Conservation (phyloP, 2,888 invertebrate genomes). For the Maniola hyperantus region DNA sequence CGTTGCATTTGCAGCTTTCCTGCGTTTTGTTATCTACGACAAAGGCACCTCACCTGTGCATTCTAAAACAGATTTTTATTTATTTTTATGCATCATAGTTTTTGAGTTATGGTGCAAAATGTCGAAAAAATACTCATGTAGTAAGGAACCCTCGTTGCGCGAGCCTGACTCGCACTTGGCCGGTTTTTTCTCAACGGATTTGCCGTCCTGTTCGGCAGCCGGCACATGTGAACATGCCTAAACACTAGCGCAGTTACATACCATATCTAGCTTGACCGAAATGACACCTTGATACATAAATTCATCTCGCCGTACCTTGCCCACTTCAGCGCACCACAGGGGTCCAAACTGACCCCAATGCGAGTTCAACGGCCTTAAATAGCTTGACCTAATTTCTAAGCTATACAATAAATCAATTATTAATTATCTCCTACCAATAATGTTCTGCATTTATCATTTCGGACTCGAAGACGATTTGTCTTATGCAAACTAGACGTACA, state of each 20-base stretch:
- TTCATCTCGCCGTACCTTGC: conserved; percentile 33
- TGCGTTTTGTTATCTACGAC: no score
- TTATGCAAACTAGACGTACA: conserved; percentile 42
- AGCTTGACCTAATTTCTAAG: conserved; percentile 45
- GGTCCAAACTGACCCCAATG: conserved; percentile 40
- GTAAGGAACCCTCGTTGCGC: no score
- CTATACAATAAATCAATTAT: conserved; percentile 44
- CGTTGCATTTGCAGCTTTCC: no score
- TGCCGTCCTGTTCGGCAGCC: no score
- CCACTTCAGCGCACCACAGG: conserved; percentile 34
- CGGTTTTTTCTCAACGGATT: no score
- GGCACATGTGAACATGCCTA: no score
- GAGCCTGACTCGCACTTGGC: no score
- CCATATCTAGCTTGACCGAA: conserved; percentile 16
- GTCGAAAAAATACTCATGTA: no score
- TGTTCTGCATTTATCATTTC: conserved; percentile 43
- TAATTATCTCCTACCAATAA: conserved; percentile 45
- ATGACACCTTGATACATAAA: conserved; percentile 33
- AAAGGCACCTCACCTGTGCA: no score
- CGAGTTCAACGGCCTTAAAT: conserved; percentile 42
- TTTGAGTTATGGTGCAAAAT: no score
- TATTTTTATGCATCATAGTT: no score
- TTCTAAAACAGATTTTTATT: no score
- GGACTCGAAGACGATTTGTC: conserved; percentile 40
- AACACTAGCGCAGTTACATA: background rate